Base-by-base conservation (phyloP, 2,113 vertebrate species). In the Aplodontia rufa region DNA sequence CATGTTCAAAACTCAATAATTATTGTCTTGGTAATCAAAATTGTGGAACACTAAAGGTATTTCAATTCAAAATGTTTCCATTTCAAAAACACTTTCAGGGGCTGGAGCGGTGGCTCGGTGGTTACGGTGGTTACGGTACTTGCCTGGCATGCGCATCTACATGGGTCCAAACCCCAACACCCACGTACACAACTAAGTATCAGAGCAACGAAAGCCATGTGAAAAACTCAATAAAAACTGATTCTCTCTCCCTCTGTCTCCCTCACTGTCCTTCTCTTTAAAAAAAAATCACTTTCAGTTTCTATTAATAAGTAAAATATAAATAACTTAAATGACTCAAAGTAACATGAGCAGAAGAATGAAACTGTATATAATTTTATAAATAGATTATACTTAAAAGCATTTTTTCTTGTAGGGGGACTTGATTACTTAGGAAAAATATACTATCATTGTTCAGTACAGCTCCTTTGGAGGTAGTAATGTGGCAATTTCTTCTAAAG, bases 1-100 rank as follows among this genome's bases (percentile, higher is more conserved):
- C 30, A 60, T 14, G 6, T 40, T 60, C 42, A 91, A 26, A 69
- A 16, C 58, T 92, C 75, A 81, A 64, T 26, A 91, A 88, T 78
- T 88, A 93, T 71, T 86, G 78, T 83, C 76, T 92, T 72, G 10
- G 40, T 69, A 95, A 92, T 22, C 28, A 89, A 81, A 90, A 84
- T 74, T 91, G n/a, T 53, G 4, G 45, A 93, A 79, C 35, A 93
- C 10, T 80, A 91, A 86, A 62, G 66, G 62, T 35, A 85, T 26
- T 92, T 86, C 22, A 91, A 74, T 69, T 89, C 30, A 89, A 79
- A 96, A 84, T 86, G 30, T 80, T 75, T 58, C 42, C 32, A 79
- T 42, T 76, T 92, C 64, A 81, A 94, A 78, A n/a, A n/a, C n/a
- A n/a, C n/a, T n/a, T n/a, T n/a, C n/a, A n/a, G n/a, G n/a, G n/a